Evolutionary conservation across 2,113 vertebrate genomes (phyloP).

Genomic region (Turnix velox): DNA sequence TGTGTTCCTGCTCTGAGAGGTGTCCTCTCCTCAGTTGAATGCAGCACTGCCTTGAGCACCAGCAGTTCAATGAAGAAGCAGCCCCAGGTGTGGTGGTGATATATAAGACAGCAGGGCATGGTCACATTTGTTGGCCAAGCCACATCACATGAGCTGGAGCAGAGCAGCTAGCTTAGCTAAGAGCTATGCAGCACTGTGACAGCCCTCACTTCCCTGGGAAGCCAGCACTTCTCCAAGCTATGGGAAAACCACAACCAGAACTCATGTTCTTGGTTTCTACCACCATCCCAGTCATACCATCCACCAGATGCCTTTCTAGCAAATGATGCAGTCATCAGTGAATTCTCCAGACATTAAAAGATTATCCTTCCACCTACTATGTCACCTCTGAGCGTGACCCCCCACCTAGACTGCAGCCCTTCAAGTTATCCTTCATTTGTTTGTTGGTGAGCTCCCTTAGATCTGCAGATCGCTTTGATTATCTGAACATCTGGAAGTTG

Average conservation of each 20-base stretch:
- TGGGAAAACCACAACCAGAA: not conserved
- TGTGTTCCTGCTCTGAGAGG: not conserved
- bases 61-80: not conserved
- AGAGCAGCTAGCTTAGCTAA: not conserved
- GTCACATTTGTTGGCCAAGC: not conserved
- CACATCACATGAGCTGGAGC: not conserved
- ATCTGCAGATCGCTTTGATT: constrained; percentile 70
- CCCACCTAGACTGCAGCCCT: constrained; percentile 52
- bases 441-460: constrained; percentile 60
- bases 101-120: not conserved
- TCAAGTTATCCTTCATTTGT: constrained; percentile 65
- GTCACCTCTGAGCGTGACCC: not conserved
- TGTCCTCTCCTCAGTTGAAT: not conserved
- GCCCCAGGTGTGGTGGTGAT: not conserved
- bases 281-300: not conserved
- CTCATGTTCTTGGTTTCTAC: not conserved
- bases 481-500: constrained; percentile 73
- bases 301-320: not conserved
- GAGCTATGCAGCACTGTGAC: fast-evolving
- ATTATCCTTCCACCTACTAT: not conserved
- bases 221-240: not conserved
- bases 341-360: constrained; percentile 8
- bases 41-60: not conserved
- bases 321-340: not conserved
- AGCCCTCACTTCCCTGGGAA: not conserved